Percentiles rank a stretch among this genome's conserved stretches.
These are phyloP conservation scores for Acipenser ruthenus DNA, from an alignment of 2,797 vertebrate genomes.

Conservation along the genomic window DNA sequence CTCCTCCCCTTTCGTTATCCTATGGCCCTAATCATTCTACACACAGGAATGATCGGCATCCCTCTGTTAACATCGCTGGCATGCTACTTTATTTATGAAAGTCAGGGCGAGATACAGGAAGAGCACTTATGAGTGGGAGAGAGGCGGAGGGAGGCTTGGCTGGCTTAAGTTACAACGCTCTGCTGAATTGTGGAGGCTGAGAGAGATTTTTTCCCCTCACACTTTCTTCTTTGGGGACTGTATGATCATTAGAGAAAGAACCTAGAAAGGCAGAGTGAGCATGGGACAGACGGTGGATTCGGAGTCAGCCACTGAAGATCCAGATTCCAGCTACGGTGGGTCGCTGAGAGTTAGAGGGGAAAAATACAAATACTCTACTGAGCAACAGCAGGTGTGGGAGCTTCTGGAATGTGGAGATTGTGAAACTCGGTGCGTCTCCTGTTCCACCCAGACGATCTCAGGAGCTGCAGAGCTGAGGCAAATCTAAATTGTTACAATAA, in stretches of 20 bases:
- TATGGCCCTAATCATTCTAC: slow-evolving; percentile 54
- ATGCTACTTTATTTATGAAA: slow-evolving; percentile 14
- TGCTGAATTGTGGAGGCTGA: background rate
- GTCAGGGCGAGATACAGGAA: slow-evolving; percentile 17
- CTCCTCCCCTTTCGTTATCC: slow-evolving; percentile 63
- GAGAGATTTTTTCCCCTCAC: slow-evolving; percentile 10
- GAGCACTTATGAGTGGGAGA: slow-evolving; percentile 12
- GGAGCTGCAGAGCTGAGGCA: too few species aligned
- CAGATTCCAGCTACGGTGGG: slow-evolving; percentile 51
- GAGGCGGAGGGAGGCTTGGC: fast-evolving
- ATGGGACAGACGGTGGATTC: slow-evolving; percentile 67
- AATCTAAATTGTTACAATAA: too few species aligned
- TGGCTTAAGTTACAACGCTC: slow-evolving; percentile 36
- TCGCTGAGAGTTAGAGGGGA: slow-evolving; percentile 17
- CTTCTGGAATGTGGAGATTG: slow-evolving; percentile 57
- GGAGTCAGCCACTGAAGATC: slow-evolving; percentile 49
- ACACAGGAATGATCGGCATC: slow-evolving; percentile 89
- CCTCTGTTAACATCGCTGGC: slow-evolving; percentile 44
- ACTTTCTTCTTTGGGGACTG: slow-evolving; percentile 33
- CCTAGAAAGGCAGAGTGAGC: slow-evolving; percentile 49
- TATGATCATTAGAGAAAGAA: slow-evolving; percentile 33
- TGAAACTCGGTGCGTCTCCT: slow-evolving; percentile 31
- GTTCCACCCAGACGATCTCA: slow-evolving; percentile 15
- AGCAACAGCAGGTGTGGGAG: slow-evolving; percentile 3
- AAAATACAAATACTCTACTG: too few species aligned